Conservation (phyloP, 2,888 invertebrate genomes). For the Hydroisotoma schaefferi region DNA sequence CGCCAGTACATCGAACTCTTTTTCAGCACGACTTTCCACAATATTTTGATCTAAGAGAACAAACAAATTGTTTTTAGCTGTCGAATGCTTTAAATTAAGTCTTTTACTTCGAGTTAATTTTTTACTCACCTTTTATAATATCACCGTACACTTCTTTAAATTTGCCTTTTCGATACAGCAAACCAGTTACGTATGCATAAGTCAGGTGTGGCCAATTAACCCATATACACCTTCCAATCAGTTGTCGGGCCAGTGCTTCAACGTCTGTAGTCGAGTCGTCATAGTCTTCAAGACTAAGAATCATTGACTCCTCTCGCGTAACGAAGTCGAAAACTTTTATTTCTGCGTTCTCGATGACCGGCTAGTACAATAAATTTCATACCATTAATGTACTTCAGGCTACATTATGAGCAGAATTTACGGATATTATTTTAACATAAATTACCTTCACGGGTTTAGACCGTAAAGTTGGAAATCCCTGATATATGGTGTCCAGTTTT, state of each 20-base stretch:
- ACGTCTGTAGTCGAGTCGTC: constrained; percentile 54
- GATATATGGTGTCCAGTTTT: constrained; percentile 67
- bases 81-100: neutral
- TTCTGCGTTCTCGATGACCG: constrained; percentile 62
- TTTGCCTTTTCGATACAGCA: constrained; percentile 32
- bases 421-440: neutral
- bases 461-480: constrained; percentile 89
- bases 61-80: neutral
- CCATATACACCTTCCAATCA: constrained; percentile 71
- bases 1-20: constrained; percentile 31
- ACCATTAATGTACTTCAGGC: neutral
- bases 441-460: constrained; percentile 73
- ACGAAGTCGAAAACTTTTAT: constrained; percentile 86
- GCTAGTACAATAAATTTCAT: constrained; percentile 55
- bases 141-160: constrained; percentile 23
- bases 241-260: constrained; percentile 59
- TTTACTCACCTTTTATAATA: constrained; percentile 26
- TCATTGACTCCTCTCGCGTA: constrained; percentile 77
- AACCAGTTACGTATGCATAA: constrained; percentile 33
- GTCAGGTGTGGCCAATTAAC: constrained; percentile 89
- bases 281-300: constrained; percentile 58
- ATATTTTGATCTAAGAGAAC: constrained; percentile 28
- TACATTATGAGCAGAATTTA: neutral
- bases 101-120: neutral
- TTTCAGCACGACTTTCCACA: constrained; percentile 22